Base-by-base conservation (phyloP, 2,113 vertebrate species). In the Collichthys lucidus region DNA sequence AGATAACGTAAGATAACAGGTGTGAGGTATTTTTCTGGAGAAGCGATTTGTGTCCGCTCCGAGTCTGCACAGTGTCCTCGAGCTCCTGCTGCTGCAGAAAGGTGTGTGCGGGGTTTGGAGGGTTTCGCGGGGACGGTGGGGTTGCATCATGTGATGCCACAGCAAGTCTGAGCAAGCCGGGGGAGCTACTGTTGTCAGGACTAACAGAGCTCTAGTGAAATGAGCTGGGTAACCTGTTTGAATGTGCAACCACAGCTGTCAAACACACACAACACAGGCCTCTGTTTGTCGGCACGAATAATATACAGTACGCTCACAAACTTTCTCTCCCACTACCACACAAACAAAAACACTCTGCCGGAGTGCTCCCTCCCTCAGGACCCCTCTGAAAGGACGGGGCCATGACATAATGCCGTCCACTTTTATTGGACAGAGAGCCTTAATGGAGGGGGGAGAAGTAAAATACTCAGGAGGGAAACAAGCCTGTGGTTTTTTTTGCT, bases 371-470 rank as follows among this genome's bases (percentile, higher is more conserved):
- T 82, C 78, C 74, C 80, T 73, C 53, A 46, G 79, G 81, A 81
- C 42, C 60, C 22, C 49, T 79, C 83, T 86, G 42, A 79, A 80
- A 90, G 84, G 68, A 79, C 40, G 20, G 64, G 29, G 64, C 63
- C 26, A 64, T 90, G 85, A 91, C 84, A 87, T 91, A 86, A 92
- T 89, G 85, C 71, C 61, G 44, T 82, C 62, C 65, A 79, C 84
- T 89, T 93, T 92, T 90, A 86, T 85, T 88, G 77, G 71, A 67
- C 66, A 53, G 79, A 84, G 83, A 76, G 75, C 59, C 24, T 74
- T 74, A 82, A 88, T 83, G 76, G 79, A 83, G 71, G n/a, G 35
- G 35, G 65, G 49, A 71, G 76, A 67, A 73, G 79, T 14, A 63
- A 74, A 76, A 82, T 66, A 44, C 73, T 65, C 19, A 0, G 31